These are phyloP conservation scores for Trichosurus vulpecula DNA, from an alignment of 2,797 vertebrate genomes.

Conservation along the genomic window DNA sequence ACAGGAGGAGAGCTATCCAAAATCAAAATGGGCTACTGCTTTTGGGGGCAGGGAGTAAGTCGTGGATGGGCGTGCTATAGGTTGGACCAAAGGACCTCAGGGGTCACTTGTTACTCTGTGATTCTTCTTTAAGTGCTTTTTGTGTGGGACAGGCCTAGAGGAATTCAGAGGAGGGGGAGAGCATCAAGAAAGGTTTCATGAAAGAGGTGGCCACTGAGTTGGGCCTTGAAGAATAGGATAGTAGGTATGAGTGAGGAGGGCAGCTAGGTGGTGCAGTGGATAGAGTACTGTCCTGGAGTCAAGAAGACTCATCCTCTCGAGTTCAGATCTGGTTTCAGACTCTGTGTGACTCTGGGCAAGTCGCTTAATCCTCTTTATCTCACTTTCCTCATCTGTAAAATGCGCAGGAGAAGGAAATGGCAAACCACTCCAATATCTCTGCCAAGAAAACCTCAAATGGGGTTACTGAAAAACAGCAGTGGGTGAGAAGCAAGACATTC, in stretches of 20 bases:
- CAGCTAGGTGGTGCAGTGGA: no score
- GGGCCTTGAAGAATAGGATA: not conserved
- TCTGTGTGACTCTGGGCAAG: not conserved
- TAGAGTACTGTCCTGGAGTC: no score
- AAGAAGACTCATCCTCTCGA: not conserved
- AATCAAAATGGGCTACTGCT: not conserved
- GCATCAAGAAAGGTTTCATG: not conserved
- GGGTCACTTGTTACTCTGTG: not conserved
- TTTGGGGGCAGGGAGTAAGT: not conserved
- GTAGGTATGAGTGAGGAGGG: not conserved
- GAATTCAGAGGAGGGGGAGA: not conserved
- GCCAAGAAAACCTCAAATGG: not conserved
- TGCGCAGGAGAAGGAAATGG: not conserved
- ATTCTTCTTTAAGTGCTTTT: not conserved
- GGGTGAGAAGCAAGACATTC: not conserved
- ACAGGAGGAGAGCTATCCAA: not conserved
- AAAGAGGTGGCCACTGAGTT: not conserved
- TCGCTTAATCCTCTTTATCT: not conserved
- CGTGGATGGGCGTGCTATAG: accelerated
- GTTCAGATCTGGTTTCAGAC: no score
- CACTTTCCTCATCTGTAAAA: not conserved
- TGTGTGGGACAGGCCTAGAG: not conserved
- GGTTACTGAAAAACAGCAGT: not conserved
- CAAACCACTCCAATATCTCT: not conserved
- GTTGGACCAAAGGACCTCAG: not conserved